Conservation (phyloP, 2,888 invertebrate species). For the Plagodis dolabraria region DNA sequence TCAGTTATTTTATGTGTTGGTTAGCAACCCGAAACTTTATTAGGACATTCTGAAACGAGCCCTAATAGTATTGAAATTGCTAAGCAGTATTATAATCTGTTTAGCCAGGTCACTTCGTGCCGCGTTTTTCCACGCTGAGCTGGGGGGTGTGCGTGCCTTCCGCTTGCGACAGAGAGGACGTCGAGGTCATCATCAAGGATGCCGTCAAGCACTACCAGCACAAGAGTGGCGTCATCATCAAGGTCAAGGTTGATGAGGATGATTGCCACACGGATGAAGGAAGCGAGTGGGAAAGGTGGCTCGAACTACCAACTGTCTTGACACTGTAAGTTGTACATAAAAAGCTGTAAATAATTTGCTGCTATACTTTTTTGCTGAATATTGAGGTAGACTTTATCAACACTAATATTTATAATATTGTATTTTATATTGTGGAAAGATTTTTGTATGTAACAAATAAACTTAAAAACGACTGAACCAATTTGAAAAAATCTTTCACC, state of each 20-base stretch:
- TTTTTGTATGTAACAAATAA: too few relatives aligned
- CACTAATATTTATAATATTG: too few relatives aligned
- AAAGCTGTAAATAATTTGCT: too few relatives aligned
- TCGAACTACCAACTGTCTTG: constrained; percentile 67
- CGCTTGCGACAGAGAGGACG: constrained; percentile 85
- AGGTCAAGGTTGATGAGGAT: constrained; percentile 86
- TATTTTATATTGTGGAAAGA: too few relatives aligned
- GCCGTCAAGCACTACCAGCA: constrained; percentile 86
- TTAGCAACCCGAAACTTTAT: too few relatives aligned
- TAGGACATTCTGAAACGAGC: too few relatives aligned
- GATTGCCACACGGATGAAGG: constrained; percentile 85
- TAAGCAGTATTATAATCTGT: constrained; percentile 52
- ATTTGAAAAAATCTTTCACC: too few relatives aligned
- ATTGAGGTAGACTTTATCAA: too few relatives aligned
- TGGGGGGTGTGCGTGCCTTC: constrained; percentile 90
- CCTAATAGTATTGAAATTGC: constrained; percentile 4
- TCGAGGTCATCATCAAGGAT: constrained; percentile 83
- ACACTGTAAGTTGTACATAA: constrained; percentile 71
- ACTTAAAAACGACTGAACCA: too few relatives aligned
- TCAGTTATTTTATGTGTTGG: too few relatives aligned
- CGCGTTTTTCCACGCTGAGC: constrained; percentile 88
- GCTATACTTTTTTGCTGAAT: too few relatives aligned
- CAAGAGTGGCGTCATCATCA: constrained; percentile 83
- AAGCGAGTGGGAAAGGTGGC: constrained; percentile 64
- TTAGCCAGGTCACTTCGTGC: constrained; percentile 90